Base-by-base conservation (phyloP, 2,797 vertebrate genomes). In the Oreortyx pictus region DNA sequence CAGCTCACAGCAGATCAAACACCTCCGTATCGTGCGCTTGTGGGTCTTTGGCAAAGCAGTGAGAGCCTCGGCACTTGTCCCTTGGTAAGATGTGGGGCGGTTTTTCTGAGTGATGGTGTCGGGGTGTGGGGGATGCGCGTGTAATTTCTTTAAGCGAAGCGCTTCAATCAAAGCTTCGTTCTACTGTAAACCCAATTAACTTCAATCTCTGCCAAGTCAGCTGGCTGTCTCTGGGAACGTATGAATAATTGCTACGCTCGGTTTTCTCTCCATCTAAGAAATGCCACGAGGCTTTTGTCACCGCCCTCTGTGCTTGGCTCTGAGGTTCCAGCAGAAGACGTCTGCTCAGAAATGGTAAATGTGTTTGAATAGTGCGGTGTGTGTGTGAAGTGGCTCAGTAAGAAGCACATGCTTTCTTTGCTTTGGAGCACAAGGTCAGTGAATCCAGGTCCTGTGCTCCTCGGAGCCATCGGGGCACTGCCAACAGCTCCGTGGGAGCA, bases 101-200 rank as follows among this genome's bases (percentile, higher is more conserved):
- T 82, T 94, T 91, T 94, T 97, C 86, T 89, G 95, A 81, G 72
- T 39, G 60, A 86, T 61, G 47, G 67, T 74, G 91, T 86, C 75
- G 78, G 95, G 85, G 50, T 3, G 7, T 23, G 20, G 46, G n/a
- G 56, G 70, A 41, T 23, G 24, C 15, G 61, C n/a, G 29, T 81
- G 68, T 72, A 37, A n/a, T 72, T 88, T 41, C 73, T 87, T 68
- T 79, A 83, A 93, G 82, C 11, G 2, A 79, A 49, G 83, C 85
- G 73, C 75, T 95, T 96, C 96, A 93, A 81, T 96, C 94, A 96
- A 89, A 95, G 89, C 93, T 94, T 93, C 92, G 77, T 92, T 92
- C 73, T 89, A 3, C 92, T 92, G 41, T 78, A 92, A 96, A 96
- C 86, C 94, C 91, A 94, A 82, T 93, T 95, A 94, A 73, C 82